Evolutionary conservation across 1,140 invertebrate species (phyloP).

Genomic region (Microplitis demolitor): DNA sequence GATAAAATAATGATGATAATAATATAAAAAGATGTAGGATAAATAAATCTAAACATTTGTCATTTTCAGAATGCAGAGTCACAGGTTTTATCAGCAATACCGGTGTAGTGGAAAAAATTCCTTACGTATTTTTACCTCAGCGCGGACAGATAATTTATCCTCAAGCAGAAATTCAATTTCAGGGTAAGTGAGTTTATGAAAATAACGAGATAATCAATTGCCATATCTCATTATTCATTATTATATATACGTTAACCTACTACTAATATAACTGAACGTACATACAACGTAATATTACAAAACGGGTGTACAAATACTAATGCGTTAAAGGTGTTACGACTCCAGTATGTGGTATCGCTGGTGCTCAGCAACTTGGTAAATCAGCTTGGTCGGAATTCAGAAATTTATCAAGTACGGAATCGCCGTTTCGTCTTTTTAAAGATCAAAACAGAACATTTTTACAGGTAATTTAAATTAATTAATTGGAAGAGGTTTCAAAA

Average conservation of each 20-base stretch:
- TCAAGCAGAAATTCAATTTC: conserved; percentile 80
- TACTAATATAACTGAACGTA: neutral
- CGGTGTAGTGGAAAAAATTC: conserved; percentile 76
- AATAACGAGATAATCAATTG: conserved; percentile 9
- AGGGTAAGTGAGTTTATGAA: conserved; percentile 65
- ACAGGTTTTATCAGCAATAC: conserved; percentile 78
- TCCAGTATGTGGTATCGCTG: conserved; percentile 85
- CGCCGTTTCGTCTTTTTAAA: conserved; percentile 78
- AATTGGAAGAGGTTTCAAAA: neutral
- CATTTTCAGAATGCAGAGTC: conserved; percentile 75
- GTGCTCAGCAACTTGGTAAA: conserved; percentile 77
- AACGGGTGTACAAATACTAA: no score
- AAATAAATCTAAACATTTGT: conserved; percentile 43
- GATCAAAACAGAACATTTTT: conserved; percentile 81
- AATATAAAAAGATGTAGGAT: conserved; percentile 1
- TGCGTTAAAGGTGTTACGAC: conserved; percentile 68
- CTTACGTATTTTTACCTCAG: conserved; percentile 82
- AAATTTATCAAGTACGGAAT: conserved; percentile 75
- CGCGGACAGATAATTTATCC: conserved; percentile 86
- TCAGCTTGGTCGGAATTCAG: conserved; percentile 77
- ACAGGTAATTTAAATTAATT: conserved; percentile 62
- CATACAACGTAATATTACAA: no score
- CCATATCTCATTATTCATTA: conserved; percentile 3
- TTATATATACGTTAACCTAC: conserved; percentile 5
- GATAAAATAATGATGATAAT: neutral